A percentile compares a stretch with the other conserved stretches of the same genome.
Conservation (phyloP, 2,888 invertebrate genomes). For the Fragum fragum region DNA sequence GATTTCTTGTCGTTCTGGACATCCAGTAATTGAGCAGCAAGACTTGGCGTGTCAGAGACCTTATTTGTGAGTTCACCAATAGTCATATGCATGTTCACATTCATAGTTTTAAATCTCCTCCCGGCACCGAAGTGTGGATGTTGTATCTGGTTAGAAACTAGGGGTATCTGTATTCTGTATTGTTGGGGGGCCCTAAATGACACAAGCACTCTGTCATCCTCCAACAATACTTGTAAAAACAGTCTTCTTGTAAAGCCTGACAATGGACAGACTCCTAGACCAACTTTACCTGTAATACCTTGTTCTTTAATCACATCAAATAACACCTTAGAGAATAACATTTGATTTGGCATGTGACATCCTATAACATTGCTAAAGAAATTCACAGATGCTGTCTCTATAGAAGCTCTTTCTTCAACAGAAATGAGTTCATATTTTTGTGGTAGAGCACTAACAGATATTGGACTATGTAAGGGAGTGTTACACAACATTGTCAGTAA, state of each 20-base stretch:
- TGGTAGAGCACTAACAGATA: constrained; percentile 46
- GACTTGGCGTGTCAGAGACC: constrained; percentile 77
- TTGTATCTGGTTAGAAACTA: constrained; percentile 71
- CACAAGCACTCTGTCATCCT: constrained; percentile 94
- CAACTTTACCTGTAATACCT: constrained; percentile 79
- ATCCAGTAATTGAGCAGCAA: constrained; percentile 73
- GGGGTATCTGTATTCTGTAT: constrained; percentile 76
- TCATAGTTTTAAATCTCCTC: constrained; percentile 91
- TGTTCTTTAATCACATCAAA: constrained; percentile 92
- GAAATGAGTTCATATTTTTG: constrained; percentile 79
- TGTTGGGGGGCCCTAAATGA: constrained; percentile 88
- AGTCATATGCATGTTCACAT: constrained; percentile 92
- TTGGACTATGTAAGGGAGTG: constrained; percentile 74
- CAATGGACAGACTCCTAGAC: constrained; percentile 86
- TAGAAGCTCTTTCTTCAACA: constrained; percentile 80
- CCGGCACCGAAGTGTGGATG: constrained; percentile 93
- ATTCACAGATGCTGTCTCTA: constrained; percentile 91
- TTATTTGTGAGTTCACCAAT: constrained; percentile 91
- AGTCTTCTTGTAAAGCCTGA: constrained; percentile 95
- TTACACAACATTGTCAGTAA: constrained; percentile 90
- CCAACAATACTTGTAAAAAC: constrained; percentile 94
- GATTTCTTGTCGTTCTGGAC: constrained; percentile 70
- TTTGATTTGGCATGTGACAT: constrained; percentile 95
- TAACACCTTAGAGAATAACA: constrained; percentile 93
- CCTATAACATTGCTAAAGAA: constrained; percentile 94